Evolutionary conservation across 2,797 vertebrate species (phyloP).

Genomic region (Knipowitschia caucasica): DNA sequence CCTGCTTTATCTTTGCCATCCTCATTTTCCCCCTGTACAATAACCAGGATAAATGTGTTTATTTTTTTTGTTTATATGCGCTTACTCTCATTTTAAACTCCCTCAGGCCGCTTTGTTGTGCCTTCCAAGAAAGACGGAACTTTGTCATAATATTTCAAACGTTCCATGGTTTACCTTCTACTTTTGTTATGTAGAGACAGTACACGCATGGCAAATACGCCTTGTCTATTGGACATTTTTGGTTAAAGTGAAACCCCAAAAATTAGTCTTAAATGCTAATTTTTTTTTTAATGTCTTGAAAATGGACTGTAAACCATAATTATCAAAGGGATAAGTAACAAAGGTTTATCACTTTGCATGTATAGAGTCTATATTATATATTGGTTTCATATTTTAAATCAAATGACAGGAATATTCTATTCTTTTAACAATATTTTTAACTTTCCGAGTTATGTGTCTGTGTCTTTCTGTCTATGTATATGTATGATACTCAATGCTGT

Average conservation of each 20-base stretch:
- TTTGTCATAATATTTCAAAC: slow-evolving; percentile 58
- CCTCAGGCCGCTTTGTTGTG: slow-evolving; percentile 39
- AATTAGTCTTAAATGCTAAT: no score
- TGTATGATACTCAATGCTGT: neutral
- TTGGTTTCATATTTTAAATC: no score
- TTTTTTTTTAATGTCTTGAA: no score
- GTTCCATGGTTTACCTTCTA: slow-evolving; percentile 48
- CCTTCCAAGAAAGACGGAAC: slow-evolving; percentile 58
- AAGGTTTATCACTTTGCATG: no score
- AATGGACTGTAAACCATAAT: no score
- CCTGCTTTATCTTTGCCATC: slow-evolving; percentile 56
- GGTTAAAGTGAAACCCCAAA: no score
- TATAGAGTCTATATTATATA: no score
- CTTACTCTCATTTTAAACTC: slow-evolving; percentile 54
- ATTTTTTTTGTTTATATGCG: slow-evolving; percentile 55
- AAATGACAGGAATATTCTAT: no score
- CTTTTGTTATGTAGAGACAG: slow-evolving; percentile 32
- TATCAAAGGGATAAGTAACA: no score
- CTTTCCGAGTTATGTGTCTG: no score
- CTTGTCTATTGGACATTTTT: neutral
- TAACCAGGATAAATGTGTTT: slow-evolving; percentile 64
- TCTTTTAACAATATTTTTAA: no score
- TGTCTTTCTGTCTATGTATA: neutral
- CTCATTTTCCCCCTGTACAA: slow-evolving; percentile 39
- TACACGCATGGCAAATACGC: slow-evolving; percentile 7